Conservation (phyloP, 2,797 vertebrate genomes). For the Intellagama lesueurii region DNA sequence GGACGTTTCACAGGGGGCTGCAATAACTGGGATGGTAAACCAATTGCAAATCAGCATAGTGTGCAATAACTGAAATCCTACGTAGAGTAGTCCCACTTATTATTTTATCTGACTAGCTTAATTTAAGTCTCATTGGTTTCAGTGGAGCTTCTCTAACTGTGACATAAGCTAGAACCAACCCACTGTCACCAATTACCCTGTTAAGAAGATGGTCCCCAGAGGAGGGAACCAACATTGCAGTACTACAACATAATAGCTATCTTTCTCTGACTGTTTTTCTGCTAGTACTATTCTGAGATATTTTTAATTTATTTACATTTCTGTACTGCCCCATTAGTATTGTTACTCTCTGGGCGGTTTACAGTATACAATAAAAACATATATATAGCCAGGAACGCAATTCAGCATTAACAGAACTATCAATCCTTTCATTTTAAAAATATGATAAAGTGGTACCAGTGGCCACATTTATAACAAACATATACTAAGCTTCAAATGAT, state of each 20-base stretch:
- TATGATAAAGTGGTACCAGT: not conserved
- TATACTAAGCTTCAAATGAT: not conserved
- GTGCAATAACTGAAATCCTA: too few species aligned
- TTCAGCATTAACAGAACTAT: not conserved
- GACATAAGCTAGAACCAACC: not conserved
- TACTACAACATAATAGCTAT: not conserved
- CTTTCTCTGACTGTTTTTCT: not conserved
- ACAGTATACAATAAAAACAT: not conserved
- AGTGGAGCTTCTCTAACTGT: not conserved
- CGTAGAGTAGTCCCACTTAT: too few species aligned
- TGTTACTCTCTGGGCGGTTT: not conserved
- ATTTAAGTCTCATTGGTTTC: not conserved
- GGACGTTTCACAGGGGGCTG: too few species aligned
- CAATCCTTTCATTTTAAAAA: not conserved
- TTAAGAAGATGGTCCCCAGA: not conserved
- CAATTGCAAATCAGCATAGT: too few species aligned
- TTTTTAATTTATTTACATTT: too few species aligned
- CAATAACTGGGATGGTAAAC: too few species aligned
- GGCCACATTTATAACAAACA: not conserved
- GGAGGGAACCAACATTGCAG: not conserved
- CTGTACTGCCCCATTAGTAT: too few species aligned
- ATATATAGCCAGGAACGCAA: not conserved
- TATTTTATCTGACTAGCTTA: too few species aligned
- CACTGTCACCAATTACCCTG: not conserved
- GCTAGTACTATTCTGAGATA: not conserved